These are phyloP conservation scores for Enoplosus armatus DNA, from an alignment of 2,797 vertebrate species.

Conservation along the genomic window DNA sequence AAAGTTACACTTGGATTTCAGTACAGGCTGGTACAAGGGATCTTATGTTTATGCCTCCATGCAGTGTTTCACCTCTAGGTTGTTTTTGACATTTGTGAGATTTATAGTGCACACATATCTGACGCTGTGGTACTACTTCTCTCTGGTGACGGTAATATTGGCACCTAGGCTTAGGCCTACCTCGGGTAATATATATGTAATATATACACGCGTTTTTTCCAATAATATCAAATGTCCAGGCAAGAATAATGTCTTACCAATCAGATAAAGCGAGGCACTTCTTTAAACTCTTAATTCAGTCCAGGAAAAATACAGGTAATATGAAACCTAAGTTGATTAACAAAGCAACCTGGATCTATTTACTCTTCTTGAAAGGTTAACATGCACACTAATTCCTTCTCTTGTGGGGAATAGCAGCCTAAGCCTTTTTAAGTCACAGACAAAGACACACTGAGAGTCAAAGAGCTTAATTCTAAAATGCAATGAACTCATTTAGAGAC, in stretches of 20 bases:
- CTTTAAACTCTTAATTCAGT: neutral
- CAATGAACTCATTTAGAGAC: neutral
- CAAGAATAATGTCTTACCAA: neutral
- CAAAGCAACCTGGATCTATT: neutral
- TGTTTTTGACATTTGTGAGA: conserved; percentile 12
- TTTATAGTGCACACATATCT: neutral
- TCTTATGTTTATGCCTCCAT: neutral
- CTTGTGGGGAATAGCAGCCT: neutral
- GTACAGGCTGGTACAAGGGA: neutral
- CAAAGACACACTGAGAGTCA: neutral
- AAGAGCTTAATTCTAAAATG: conserved; percentile 2
- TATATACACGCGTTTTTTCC: neutral
- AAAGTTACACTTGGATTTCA: neutral
- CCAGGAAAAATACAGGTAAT: neutral
- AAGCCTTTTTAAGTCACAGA: neutral
- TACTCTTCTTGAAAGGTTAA: neutral
- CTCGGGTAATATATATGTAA: neutral
- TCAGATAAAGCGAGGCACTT: neutral
- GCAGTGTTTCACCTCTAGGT: neutral
- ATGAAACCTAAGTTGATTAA: neutral
- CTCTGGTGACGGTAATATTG: neutral
- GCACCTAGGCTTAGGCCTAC: no score
- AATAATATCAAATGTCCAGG: neutral
- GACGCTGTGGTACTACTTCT: neutral
- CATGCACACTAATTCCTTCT: neutral